Evolutionary conservation across 1,140 invertebrate genomes (phyloP).

Genomic region (Bombus confusus): DNA sequence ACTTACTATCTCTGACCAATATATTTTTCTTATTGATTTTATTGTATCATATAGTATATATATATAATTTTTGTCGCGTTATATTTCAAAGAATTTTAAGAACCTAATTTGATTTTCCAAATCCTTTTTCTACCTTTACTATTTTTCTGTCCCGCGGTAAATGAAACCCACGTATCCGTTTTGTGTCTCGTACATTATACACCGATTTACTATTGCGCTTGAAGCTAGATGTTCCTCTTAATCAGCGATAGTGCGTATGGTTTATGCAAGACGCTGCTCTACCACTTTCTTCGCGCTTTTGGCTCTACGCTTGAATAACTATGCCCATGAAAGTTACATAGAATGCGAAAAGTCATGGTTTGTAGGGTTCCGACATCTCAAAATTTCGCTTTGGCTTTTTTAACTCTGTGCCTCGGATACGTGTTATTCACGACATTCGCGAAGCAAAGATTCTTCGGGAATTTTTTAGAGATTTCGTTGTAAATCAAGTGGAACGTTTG

Average conservation of each 20-base stretch:
- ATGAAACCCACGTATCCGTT: background rate
- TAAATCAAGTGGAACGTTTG: too few species aligned
- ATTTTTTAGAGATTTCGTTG: too few species aligned
- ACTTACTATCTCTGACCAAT: too few species aligned
- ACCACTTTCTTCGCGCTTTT: slow-evolving; percentile 7
- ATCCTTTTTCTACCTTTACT: too few species aligned
- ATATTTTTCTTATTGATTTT: too few species aligned
- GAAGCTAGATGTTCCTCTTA: slow-evolving; percentile 9
- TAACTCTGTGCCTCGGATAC: too few species aligned
- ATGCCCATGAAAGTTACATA: slow-evolving; percentile 15
- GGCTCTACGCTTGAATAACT: background rate
- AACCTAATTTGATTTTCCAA: background rate
- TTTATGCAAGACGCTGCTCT: slow-evolving; percentile 24
- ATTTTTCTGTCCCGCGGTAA: background rate
- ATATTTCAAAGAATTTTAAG: too few species aligned
- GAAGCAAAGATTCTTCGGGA: too few species aligned
- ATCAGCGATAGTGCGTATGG: slow-evolving; percentile 31
- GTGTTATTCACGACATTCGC: too few species aligned
- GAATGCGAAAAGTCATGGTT: background rate
- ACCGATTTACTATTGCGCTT: background rate
- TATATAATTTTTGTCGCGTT: too few species aligned
- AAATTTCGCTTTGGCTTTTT: too few species aligned
- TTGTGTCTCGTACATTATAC: slow-evolving; percentile 12
- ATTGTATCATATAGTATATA: too few species aligned
- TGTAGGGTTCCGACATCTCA: background rate